Conservation (phyloP, 2,888 invertebrate species). For the Rotaria socialis region DNA sequence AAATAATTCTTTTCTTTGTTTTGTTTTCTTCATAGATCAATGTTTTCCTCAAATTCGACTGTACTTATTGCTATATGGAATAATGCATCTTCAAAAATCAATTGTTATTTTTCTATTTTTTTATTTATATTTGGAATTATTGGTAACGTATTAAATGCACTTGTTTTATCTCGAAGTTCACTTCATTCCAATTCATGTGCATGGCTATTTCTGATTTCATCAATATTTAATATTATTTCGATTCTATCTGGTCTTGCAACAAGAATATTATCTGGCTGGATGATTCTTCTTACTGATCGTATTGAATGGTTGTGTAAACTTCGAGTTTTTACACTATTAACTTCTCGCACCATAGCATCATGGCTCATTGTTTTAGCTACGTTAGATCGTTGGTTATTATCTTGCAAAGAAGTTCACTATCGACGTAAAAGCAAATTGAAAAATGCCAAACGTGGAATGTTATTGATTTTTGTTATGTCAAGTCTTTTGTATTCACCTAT, state of each 20-base stretch:
- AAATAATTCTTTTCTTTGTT: too few species aligned
- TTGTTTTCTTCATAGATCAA: neutral
- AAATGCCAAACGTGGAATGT: neutral
- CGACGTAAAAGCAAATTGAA: neutral
- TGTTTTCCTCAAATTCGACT: neutral
- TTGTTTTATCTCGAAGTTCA: neutral
- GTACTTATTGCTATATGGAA: neutral
- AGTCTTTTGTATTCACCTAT: neutral
- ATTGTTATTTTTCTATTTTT: neutral
- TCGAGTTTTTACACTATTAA: neutral
- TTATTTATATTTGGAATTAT: neutral
- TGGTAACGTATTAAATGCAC: neutral
- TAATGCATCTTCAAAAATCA: neutral
- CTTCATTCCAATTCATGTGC: neutral
- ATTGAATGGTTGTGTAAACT: neutral
- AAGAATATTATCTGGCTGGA: neutral
- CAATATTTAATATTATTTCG: neutral
- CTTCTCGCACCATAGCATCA: neutral
- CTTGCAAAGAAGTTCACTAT: neutral
- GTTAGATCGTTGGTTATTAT: slow-evolving; percentile 6
- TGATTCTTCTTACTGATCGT: neutral
- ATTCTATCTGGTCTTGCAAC: neutral
- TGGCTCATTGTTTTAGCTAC: neutral
- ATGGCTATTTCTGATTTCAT: slow-evolving; percentile 10
- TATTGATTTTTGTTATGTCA: neutral